A percentile compares a stretch with the other conserved stretches of the same genome.
These are phyloP conservation scores for Neosilurus mollespiculum DNA, from an alignment of 2,797 vertebrate genomes.

Conservation along the genomic window DNA sequence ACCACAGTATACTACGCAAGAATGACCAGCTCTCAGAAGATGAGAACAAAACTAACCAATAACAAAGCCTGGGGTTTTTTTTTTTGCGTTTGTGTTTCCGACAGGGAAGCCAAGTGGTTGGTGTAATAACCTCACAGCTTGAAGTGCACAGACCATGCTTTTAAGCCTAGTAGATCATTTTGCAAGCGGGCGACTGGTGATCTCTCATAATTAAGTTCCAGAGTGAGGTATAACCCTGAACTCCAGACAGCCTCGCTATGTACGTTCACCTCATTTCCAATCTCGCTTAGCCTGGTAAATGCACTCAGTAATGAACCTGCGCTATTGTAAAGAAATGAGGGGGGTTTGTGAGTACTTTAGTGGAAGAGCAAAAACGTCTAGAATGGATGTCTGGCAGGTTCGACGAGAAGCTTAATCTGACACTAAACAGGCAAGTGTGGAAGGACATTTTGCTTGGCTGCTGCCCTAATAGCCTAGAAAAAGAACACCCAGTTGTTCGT, in stretches of 20 bases:
- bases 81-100: neutral
- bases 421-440: slow-evolving; percentile 63
- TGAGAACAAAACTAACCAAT: neutral
- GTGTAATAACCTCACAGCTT: slow-evolving; percentile 30
- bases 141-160: slow-evolving; percentile 46
- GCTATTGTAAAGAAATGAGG: slow-evolving; percentile 49
- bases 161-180: slow-evolving; percentile 56
- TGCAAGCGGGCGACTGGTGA: slow-evolving; percentile 44
- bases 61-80: neutral
- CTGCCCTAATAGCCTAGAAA: slow-evolving; percentile 63
- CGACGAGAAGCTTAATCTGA: slow-evolving; percentile 58
- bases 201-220: slow-evolving; percentile 55
- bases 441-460: slow-evolving; percentile 67
- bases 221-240: slow-evolving; percentile 48
- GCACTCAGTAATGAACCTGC: slow-evolving; percentile 54
- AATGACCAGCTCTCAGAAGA: neutral
- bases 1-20: neutral
- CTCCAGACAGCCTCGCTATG: slow-evolving; percentile 44
- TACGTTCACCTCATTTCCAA: slow-evolving; percentile 54
- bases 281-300: slow-evolving; percentile 54
- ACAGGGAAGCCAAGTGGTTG: neutral
- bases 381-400: slow-evolving; percentile 52
- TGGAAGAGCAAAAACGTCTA: slow-evolving; percentile 47
- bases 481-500: slow-evolving; percentile 64
- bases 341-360: slow-evolving; percentile 53